phyloP scores from a whole-genome alignment of 2,888 invertebrate species.

The Rotaria sp. region DNA sequence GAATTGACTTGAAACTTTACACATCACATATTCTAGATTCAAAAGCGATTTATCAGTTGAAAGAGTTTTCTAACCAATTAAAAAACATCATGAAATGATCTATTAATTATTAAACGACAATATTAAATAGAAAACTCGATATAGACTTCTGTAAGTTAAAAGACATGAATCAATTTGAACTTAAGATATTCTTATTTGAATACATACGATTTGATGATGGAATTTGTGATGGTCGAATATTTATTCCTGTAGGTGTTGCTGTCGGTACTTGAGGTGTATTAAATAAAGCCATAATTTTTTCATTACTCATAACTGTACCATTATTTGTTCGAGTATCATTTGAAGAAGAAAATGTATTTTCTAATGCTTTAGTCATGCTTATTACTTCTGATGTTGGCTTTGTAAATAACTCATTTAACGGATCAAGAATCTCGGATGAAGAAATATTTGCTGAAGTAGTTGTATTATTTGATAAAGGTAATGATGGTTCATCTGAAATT shows the following conservation, averaged over 20 bases:
- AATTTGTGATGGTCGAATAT: neutral
- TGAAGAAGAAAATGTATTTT: neutral
- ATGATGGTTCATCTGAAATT: neutral
- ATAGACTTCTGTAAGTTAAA: neutral
- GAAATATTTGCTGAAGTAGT: neutral
- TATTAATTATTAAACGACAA: no score
- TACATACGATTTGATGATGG: neutral
- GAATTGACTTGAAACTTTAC: no score
- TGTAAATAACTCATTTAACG: neutral
- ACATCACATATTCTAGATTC: no score
- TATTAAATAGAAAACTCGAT: neutral
- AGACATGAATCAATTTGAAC: no score
- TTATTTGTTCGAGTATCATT: neutral
- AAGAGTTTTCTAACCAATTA: no score
- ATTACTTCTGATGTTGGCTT: neutral
- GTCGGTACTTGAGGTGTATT: neutral
- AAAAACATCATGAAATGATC: no score
- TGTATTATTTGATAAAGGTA: no score
- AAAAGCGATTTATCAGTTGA: no score
- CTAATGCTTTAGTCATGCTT: neutral
- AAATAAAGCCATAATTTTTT: neutral
- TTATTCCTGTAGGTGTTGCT: neutral
- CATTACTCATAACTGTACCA: neutral
- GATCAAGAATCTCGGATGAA: neutral
- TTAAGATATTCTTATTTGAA: neutral